Evolutionary conservation across 2,797 vertebrate species (phyloP), one percentile per base, ranked within the genome.

Genomic region (Chelonia mydas): DNA sequence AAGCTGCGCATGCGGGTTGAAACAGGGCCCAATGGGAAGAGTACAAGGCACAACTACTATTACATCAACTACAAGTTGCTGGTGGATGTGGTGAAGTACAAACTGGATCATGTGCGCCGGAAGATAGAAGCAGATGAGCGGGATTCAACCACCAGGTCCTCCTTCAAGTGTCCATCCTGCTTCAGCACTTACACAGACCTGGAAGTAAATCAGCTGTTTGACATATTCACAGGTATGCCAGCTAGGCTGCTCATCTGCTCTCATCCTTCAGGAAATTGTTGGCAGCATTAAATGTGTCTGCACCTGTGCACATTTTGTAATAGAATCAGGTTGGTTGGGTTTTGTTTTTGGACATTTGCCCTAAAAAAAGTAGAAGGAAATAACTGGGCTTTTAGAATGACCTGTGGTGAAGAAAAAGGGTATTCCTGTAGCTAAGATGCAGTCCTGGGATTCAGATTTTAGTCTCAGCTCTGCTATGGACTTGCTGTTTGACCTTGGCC

Each of bases 31-130:
- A 95, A 93, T 0, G 98, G 98, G 33, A 98, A 97, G 81, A 98
- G 96, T 91, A 97, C 53, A 0, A 96, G 97, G 61, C 95, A 98
- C 80, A 98, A 96, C 51, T 98, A 97, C 92, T 98, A 98, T 8
- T 97, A 98, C 76, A 98, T 98, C 82, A 98, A 98, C 33, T 98
- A 98, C 94, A 98, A 98, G 86, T 93, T 98, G 78, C 92, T 98
- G 50, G 97, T 98, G 84, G 95, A 98, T 50, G 97, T 98, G 41
- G 91, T 97, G 3, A 98, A 97, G 80, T 98, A 98, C 80, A 98
- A 98, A 92, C 94, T 98, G 87, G 98, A 98, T 57, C 95, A 97
- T 0, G 0, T 98, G 1, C 97, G 97, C 25, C 84, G 80, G n/a
- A 98, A 98, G 93, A 98, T 98, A 88, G 98, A 98, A 86, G 96